Conservation (phyloP, 2,797 vertebrate genomes). For the Enteromius fasciolatus region DNA sequence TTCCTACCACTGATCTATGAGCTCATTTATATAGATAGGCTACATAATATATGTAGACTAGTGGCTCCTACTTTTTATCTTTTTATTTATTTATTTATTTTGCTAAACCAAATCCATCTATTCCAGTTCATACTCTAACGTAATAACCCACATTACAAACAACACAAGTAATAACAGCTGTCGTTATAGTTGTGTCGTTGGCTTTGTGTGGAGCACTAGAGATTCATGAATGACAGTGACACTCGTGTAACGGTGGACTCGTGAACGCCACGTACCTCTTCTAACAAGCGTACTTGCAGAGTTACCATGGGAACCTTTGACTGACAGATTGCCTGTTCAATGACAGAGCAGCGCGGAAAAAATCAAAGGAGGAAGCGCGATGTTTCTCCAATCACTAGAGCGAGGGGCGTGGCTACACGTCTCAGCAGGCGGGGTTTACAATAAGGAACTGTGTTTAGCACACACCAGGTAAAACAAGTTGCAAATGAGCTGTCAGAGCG, state of each 20-base stretch:
- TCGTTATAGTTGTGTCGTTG: neutral
- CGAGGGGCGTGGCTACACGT: slow-evolving; percentile 64
- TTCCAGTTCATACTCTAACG: neutral
- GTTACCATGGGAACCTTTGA: slow-evolving; percentile 50
- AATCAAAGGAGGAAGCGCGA: neutral
- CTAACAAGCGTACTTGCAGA: slow-evolving; percentile 62
- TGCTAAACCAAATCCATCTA: neutral
- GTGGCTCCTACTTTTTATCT: neutral
- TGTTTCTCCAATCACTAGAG: slow-evolving; percentile 61
- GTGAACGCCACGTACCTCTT: slow-evolving; percentile 62
- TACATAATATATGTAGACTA: neutral
- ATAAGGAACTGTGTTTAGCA: slow-evolving; percentile 45
- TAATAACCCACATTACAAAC: neutral
- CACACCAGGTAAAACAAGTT: slow-evolving; percentile 56
- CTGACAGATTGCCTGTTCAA: slow-evolving; percentile 64
- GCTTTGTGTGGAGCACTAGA: neutral
- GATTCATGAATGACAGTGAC: neutral
- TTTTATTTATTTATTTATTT: too few species aligned
- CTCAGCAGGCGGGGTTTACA: slow-evolving; percentile 61
- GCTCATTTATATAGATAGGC: neutral
- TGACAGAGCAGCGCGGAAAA: slow-evolving; percentile 65
- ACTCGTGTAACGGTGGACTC: neutral
- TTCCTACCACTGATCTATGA: neutral
- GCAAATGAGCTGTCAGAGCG: slow-evolving; percentile 57
- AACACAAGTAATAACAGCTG: neutral